Percentiles rank a stretch among this genome's conserved stretches.
These are phyloP conservation scores for Ascidia mentula DNA, from an alignment of 23 tunicate genomes.

Conservation along the genomic window DNA sequence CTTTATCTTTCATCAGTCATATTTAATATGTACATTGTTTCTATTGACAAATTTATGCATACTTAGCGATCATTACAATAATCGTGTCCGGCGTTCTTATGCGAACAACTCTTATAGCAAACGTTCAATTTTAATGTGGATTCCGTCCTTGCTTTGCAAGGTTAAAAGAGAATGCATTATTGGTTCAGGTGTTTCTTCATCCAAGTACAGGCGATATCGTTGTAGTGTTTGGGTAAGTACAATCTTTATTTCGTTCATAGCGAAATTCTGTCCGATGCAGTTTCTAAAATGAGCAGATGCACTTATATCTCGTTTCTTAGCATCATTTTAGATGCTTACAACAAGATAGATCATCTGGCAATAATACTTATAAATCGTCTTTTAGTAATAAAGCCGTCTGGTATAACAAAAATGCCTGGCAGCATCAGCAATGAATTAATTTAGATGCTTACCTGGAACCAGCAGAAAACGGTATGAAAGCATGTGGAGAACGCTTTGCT, in stretches of 20 bases:
- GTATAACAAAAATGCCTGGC: background rate
- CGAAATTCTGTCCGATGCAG: background rate
- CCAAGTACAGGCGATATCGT: background rate
- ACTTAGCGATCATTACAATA: too few species aligned
- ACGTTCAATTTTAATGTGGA: background rate
- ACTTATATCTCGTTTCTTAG: background rate
- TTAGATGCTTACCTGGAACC: slow-evolving; percentile 38
- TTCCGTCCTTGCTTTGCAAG: background rate
- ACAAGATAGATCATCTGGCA: background rate
- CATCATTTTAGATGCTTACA: background rate
- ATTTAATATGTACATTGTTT: too few species aligned
- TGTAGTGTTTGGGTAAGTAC: background rate
- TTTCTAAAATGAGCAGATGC: background rate
- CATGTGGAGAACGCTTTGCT: slow-evolving; percentile 42
- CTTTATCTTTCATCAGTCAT: too few species aligned
- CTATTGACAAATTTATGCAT: too few species aligned
- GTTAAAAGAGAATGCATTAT: background rate
- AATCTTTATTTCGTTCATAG: background rate
- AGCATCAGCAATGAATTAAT: background rate
- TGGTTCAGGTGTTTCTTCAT: background rate
- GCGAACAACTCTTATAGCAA: background rate
- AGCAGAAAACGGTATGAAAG: slow-evolving; percentile 66
- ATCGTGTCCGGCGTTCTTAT: background rate
- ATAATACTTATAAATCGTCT: background rate
- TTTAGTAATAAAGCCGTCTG: background rate